A percentile compares a stretch with the other conserved stretches of the same genome.
These are phyloP conservation scores for Phortica magna DNA, from an alignment of 2,888 invertebrate species.

Conservation along the genomic window DNA sequence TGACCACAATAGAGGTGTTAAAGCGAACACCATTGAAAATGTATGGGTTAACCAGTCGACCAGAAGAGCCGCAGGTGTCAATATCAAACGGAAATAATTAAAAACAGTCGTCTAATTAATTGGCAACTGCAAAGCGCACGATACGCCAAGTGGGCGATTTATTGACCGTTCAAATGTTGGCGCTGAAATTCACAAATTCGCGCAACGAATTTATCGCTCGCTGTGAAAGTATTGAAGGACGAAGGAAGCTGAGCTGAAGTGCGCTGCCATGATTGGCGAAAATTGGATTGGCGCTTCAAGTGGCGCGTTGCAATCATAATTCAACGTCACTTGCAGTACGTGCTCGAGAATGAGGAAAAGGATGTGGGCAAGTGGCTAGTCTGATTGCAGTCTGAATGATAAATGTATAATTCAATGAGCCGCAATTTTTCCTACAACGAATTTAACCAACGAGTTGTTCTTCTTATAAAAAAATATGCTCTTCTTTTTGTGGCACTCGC, in stretches of 20 bases:
- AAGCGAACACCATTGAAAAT: background rate
- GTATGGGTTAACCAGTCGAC: background rate
- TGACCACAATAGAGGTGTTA: background rate
- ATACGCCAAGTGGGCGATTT: background rate
- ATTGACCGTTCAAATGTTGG: background rate
- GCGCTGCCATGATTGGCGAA: background rate
- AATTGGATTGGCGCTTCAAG: constrained; percentile 34
- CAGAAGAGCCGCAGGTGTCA: constrained; percentile 24
- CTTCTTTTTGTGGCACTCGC: constrained; percentile 5
- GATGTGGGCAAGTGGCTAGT: background rate
- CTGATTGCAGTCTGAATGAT: constrained; percentile 9
- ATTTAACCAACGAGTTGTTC: constrained; percentile 39
- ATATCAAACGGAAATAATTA: constrained; percentile 20
- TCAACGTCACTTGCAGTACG: constrained; percentile 27
- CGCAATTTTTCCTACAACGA: background rate
- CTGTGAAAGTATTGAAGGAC: background rate
- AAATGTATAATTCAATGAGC: constrained; percentile 59
- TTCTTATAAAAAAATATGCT: background rate
- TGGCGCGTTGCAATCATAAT: constrained; percentile 10
- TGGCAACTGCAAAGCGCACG: constrained; percentile 4
- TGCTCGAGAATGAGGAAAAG: constrained; percentile 7
- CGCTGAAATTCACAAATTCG: constrained; percentile 40
- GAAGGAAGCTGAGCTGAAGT: background rate
- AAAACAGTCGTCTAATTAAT: constrained; percentile 20
- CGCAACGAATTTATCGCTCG: constrained; percentile 40